Conservation (phyloP, 2,113 vertebrate genomes). For the Butastur rufipennis region DNA sequence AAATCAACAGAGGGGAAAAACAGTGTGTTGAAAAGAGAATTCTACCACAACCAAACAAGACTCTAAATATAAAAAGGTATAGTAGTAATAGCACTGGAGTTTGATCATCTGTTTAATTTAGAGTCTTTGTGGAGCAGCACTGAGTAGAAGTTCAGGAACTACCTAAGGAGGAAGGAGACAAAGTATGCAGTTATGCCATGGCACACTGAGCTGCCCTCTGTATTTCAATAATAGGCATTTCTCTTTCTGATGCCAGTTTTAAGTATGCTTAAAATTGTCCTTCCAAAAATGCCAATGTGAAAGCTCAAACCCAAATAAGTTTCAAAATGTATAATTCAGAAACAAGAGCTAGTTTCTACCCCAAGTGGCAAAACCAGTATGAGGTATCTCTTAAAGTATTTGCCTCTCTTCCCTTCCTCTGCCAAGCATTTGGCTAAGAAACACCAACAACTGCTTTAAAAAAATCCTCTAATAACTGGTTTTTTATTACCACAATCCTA, state of each 20-base stretch:
- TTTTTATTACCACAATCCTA: background rate
- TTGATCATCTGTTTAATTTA: background rate
- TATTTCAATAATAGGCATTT: fast-evolving
- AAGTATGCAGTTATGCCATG: fast-evolving
- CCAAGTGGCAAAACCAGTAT: background rate
- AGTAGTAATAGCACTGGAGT: background rate
- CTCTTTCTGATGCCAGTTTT: background rate
- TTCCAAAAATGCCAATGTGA: background rate
- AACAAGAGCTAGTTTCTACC: background rate
- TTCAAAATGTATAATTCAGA: background rate
- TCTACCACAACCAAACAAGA: background rate
- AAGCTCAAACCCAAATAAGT: background rate
- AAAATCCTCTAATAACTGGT: background rate
- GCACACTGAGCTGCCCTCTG: background rate
- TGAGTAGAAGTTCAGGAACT: background rate
- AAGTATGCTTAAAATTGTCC: background rate
- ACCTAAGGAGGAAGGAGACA: background rate
- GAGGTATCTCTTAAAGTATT: background rate
- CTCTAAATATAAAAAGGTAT: background rate
- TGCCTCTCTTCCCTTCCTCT: background rate
- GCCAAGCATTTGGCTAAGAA: background rate
- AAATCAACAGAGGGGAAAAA: conserved; percentile 1
- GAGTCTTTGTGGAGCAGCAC: background rate
- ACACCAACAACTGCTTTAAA: background rate
- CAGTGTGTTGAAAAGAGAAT: background rate